Evolutionary conservation across 92 coral and sea anemone genomes (phyloP), one percentile per base, ranked within the genome.

Genomic region (Parazoanthus swiftii): DNA sequence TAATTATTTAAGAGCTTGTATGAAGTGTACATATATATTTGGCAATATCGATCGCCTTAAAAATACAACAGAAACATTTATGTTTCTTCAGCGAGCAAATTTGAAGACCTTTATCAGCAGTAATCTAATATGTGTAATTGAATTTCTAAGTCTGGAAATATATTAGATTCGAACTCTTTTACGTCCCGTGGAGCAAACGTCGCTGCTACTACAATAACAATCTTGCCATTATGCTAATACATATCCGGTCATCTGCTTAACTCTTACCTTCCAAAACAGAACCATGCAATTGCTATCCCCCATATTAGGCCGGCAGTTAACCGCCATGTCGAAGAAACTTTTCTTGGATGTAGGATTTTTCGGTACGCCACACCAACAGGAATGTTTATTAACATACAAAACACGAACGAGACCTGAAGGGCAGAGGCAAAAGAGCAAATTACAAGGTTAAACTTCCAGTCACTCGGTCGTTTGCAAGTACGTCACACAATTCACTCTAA

Each of bases 211-310:
- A 76, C 54, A 18, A 18, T 39, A 38, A 20, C 29, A 3, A 6
- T 18, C 25, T 76, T 18, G n/a, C 46, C n/a, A 35, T 38, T 76
- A 76, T 76, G 79, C 79, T 76, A 76, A 75, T 75, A 75, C 25
- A 7, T 36, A 33, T 74, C 44, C 46, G 13, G 79, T n/a, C 54
- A 39, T 76, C 79, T 39, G 79, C 50, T n/a, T 33, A 76, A 15
- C 16, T n/a, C 93, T 35, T 54, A 95, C 98, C 96, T 95, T 76
- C 91, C 86, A 75, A 92, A 85, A 91, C 96, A 94, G 23, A 94
- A 67, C 98, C 92, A 95, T 1, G 93, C 96, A 56, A 94, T 85
- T 37, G 68, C 50, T 13, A 93, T 54, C 35, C 98, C 98, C 92
- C 94, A 88, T 1, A 88, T 8, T 72, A 95, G n/a, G 18, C 95